phyloP scores from a whole-genome alignment of 1,140 invertebrate genomes.

The Bombus waltoni region DNA sequence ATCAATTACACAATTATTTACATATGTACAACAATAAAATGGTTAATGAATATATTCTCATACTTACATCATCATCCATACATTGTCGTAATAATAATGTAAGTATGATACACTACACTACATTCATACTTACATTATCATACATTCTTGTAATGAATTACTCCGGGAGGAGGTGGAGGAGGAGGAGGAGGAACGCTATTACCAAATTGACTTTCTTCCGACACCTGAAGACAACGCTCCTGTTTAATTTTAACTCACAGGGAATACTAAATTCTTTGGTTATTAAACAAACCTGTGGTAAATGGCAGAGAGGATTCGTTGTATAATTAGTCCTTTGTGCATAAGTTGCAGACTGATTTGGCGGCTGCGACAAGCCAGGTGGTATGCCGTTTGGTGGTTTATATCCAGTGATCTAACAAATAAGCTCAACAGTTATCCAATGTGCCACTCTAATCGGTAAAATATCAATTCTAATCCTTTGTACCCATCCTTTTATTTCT shows the following conservation, averaged over 20 bases:
- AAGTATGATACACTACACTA: background rate
- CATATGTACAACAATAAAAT: slow-evolving; percentile 64
- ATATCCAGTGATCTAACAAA: slow-evolving; percentile 76
- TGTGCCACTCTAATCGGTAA: too few relatives aligned
- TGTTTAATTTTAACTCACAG: background rate
- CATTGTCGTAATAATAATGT: slow-evolving; percentile 73
- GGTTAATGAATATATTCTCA: slow-evolving; percentile 16
- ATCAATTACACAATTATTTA: slow-evolving; percentile 61
- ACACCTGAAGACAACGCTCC: slow-evolving; percentile 61
- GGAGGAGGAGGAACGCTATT: slow-evolving; percentile 70
- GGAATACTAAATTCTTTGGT: background rate
- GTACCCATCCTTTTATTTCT: background rate
- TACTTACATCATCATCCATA: slow-evolving; percentile 68
- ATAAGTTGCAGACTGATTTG: slow-evolving; percentile 76
- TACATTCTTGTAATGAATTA: slow-evolving; percentile 78
- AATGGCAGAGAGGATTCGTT: slow-evolving; percentile 76
- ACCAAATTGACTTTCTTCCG: slow-evolving; percentile 73
- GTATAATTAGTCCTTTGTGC: slow-evolving; percentile 77
- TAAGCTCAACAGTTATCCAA: background rate
- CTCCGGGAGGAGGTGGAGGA: slow-evolving; percentile 70
- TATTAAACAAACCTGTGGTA: slow-evolving; percentile 72
- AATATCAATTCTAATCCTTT: background rate
- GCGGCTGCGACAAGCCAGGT: slow-evolving; percentile 74
- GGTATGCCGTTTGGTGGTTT: slow-evolving; percentile 77
- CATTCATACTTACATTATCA: slow-evolving; percentile 63